Evolutionary conservation across 30 jellyfish, hydroid and myxozoan genomes (phyloP).

Genomic region (Haliclystus octoradiatus): DNA sequence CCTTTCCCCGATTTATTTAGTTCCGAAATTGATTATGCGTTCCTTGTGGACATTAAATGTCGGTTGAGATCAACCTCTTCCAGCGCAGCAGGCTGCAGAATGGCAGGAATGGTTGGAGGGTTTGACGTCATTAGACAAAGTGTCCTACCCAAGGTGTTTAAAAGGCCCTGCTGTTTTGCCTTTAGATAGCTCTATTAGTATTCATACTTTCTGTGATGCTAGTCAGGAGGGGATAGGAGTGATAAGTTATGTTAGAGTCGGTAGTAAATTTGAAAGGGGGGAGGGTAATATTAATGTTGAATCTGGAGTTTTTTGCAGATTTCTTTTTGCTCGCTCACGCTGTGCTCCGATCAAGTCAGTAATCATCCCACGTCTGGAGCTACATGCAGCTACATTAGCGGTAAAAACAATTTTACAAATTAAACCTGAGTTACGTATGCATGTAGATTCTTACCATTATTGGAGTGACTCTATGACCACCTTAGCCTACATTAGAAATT

Average conservation of each 20-base stretch:
- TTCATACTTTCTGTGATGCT: neutral
- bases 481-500: conserved; percentile 19
- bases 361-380: conserved; percentile 42
- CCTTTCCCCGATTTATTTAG: neutral
- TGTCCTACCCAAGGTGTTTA: neutral
- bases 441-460: conserved; percentile 2
- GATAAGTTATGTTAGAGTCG: neutral
- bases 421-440: conserved; percentile 16
- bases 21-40: neutral
- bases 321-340: conserved; percentile 30
- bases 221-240: neutral
- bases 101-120: neutral
- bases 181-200: too few relatives aligned
- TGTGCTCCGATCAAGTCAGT: conserved; percentile 17
- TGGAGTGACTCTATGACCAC: conserved; percentile 60
- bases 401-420: conserved; percentile 4
- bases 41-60: neutral
- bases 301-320: conserved; percentile 10
- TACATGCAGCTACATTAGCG: conserved; percentile 30
- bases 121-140: neutral
- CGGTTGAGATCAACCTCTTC: neutral
- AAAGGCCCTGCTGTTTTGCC: neutral
- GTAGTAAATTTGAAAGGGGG: neutral
- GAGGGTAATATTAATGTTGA: too few relatives aligned
- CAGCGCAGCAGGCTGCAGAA: neutral